These are phyloP conservation scores for Drosophila repleta DNA, from an alignment of 1,140 invertebrate genomes.

Conservation along the genomic window DNA sequence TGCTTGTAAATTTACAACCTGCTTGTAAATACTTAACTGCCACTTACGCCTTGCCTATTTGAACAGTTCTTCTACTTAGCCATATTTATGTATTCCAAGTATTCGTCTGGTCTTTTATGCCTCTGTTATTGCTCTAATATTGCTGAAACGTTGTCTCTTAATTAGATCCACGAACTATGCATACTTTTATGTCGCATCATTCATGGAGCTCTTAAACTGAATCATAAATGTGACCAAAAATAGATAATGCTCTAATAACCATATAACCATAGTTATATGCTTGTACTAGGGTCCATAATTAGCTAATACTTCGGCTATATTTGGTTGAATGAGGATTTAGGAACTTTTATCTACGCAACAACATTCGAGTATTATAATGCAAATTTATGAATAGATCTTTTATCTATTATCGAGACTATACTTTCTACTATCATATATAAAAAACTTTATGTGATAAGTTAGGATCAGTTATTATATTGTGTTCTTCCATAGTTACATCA, in stretches of 20 bases:
- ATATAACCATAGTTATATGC: background rate
- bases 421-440: too few species aligned
- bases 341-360: too few species aligned
- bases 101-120: conserved; percentile 7
- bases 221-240: conserved; percentile 18
- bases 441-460: too few species aligned
- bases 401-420: too few species aligned
- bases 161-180: conserved; percentile 5
- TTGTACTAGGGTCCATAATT: background rate
- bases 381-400: too few species aligned
- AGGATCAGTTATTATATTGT: too few species aligned
- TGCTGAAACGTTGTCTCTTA: conserved; percentile 4
- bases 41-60: too few species aligned
- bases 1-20: too few species aligned
- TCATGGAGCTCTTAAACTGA: background rate
- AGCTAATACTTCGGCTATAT: background rate
- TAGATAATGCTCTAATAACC: conserved; percentile 1
- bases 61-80: background rate
- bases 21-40: background rate
- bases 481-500: background rate
- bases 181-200: conserved; percentile 5
- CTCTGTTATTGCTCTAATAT: background rate
- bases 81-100: background rate
- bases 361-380: too few species aligned
- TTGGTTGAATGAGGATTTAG: background rate